These are phyloP conservation scores for Diplodus puntazzo DNA, from an alignment of 2,797 vertebrate species.

Conservation along the genomic window DNA sequence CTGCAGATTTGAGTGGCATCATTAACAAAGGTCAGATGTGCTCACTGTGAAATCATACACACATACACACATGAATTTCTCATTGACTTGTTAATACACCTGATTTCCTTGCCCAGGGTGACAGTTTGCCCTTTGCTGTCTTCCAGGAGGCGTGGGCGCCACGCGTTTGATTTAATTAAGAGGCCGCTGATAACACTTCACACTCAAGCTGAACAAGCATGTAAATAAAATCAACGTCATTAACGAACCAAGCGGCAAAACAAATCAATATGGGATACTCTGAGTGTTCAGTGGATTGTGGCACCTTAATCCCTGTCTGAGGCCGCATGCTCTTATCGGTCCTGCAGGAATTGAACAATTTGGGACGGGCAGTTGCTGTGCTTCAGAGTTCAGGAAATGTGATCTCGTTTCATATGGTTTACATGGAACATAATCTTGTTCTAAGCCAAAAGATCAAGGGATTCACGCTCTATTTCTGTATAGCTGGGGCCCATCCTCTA, in stretches of 20 bases:
- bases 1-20: conserved; percentile 81
- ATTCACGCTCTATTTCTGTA: not conserved
- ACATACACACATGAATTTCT: conserved; percentile 78
- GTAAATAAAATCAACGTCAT: conserved; percentile 68
- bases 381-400: conserved; percentile 1
- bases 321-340: not conserved
- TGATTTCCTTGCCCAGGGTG: conserved; percentile 68
- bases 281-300: conserved; percentile 21
- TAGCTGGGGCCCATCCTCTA: not conserved
- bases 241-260: conserved; percentile 55
- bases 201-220: conserved; percentile 64
- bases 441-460: not conserved
- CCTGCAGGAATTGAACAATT: conserved; percentile 21
- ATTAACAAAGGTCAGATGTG: conserved; percentile 83
- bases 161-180: conserved; percentile 74
- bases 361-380: not conserved
- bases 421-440: not conserved
- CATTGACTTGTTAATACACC: conserved; percentile 83
- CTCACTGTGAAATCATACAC: conserved; percentile 82
- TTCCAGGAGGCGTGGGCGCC: conserved; percentile 41
- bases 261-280: conserved; percentile 56
- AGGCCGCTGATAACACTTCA: conserved; percentile 53
- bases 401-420: not conserved
- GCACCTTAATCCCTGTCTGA: conserved; percentile 12
- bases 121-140: conserved; percentile 74